Evolutionary conservation across 2,113 vertebrate genomes (phyloP).

Genomic region (Leiothrix lutea): DNA sequence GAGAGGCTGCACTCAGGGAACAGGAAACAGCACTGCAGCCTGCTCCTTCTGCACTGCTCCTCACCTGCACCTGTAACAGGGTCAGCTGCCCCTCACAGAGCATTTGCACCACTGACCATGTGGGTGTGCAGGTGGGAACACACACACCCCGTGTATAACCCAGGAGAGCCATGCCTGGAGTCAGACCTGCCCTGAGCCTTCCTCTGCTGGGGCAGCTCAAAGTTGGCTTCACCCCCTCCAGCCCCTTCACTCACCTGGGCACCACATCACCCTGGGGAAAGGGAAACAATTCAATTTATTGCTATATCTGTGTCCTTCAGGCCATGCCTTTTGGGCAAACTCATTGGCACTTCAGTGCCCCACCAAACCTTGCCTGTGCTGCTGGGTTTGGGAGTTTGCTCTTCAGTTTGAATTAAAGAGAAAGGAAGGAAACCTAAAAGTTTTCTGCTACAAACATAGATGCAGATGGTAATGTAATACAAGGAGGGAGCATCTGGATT

Average conservation of each 20-base stretch:
- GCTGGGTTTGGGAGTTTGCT: background rate
- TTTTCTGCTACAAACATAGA: background rate
- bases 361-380: fast-evolving
- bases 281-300: background rate
- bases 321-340: background rate
- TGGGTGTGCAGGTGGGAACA: background rate
- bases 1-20: background rate
- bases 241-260: background rate
- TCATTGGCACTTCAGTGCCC: background rate
- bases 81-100: background rate
- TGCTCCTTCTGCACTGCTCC: background rate
- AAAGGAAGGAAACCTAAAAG: background rate
- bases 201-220: background rate
- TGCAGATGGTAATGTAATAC: background rate
- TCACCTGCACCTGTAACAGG: background rate
- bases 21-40: background rate
- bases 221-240: background rate
- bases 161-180: background rate
- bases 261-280: background rate
- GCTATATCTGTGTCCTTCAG: background rate
- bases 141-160: background rate
- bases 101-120: fast-evolving
- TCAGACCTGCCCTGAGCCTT: background rate
- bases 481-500: background rate
- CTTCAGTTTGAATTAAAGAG: background rate